phyloP scores from a whole-genome alignment of 1,140 invertebrate species.

The Drosophila chauvacae region DNA sequence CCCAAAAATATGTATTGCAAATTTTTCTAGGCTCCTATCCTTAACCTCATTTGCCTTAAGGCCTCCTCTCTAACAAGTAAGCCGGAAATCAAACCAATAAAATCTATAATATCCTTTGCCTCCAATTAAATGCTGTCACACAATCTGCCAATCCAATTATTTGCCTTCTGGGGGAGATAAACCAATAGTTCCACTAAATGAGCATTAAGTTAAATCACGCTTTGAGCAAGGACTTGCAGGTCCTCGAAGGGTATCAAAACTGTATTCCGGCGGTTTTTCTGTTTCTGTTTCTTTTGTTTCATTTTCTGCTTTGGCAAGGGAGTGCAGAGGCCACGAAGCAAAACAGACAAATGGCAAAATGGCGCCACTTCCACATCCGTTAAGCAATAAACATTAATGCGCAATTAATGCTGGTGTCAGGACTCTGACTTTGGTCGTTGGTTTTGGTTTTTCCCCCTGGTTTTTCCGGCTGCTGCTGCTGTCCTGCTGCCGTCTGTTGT shows the following conservation, averaged over 20 bases:
- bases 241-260: constrained; percentile 43
- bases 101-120: constrained; percentile 21
- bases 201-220: constrained; percentile 37
- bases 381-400: constrained; percentile 80
- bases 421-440: constrained; percentile 31
- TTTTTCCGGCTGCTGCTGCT: neutral
- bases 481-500: constrained; percentile 47
- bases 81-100: constrained; percentile 14
- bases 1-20: neutral
- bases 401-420: constrained; percentile 80
- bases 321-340: constrained; percentile 10
- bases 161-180: constrained; percentile 18
- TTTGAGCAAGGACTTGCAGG: constrained; percentile 16
- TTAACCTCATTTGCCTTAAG: neutral
- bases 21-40: neutral
- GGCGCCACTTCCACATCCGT: constrained; percentile 79
- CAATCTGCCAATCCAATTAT: constrained; percentile 49
- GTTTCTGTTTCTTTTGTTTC: constrained; percentile 6
- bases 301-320: neutral
- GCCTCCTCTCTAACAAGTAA: neutral
- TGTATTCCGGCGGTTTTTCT: constrained; percentile 33
- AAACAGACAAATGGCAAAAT: constrained; percentile 61
- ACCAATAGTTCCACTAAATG: constrained; percentile 39
- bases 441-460: constrained; percentile 2
- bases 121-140: constrained; percentile 40